Base-by-base conservation (phyloP, 2,888 invertebrate genomes). In the Leucophora obtusa region DNA sequence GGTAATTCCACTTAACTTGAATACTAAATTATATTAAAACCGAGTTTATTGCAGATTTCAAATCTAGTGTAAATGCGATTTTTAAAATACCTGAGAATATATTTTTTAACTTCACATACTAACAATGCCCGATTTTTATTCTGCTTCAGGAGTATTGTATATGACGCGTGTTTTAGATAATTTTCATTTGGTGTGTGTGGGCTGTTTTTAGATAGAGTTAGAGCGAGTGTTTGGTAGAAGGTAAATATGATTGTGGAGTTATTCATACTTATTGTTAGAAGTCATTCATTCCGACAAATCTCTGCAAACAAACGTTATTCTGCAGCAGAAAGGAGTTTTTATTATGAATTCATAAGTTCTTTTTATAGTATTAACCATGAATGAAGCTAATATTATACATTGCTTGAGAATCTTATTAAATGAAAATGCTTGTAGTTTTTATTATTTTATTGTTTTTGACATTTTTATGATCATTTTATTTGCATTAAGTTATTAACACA, bases 81-180 rank as follows among this genome's bases (percentile, higher is more conserved):
- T 28, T 7, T 6, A 28, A 28, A 58, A 77, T 59, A 71, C 53
- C 50, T 72, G 66, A 60, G 66, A 72, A 50, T 9, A 35, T 62
- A 43, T 66, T 50, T 28, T 28, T 1, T 6, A 28, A 28, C 28
- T 6, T 28, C 28, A 28, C 28, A 28, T 28, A 28, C 6, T n/a
- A n/a, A 59, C 51, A 56, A 63, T 65, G 70, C 24, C 66, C 35
- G 58, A 59, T 66, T 66, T 28, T 63, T 53, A 2, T 47, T 54
- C 15, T 56, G 18, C 33, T 62, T 54, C 43, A 47, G 43, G n/a
- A 47, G 43, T 47, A 47, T 47, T n/a, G 43, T 47, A 58, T 66
- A 60, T 77, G 77, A 81, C 81, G 81, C 81, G 81, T 81, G 81
- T 74, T 65, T 81, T 60, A 47, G 43, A 62, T 56, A 70, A 78